A percentile compares a stretch with the other conserved stretches of the same genome.
phyloP scores from a whole-genome alignment of 2,797 vertebrate genomes.

The Huso huso region DNA sequence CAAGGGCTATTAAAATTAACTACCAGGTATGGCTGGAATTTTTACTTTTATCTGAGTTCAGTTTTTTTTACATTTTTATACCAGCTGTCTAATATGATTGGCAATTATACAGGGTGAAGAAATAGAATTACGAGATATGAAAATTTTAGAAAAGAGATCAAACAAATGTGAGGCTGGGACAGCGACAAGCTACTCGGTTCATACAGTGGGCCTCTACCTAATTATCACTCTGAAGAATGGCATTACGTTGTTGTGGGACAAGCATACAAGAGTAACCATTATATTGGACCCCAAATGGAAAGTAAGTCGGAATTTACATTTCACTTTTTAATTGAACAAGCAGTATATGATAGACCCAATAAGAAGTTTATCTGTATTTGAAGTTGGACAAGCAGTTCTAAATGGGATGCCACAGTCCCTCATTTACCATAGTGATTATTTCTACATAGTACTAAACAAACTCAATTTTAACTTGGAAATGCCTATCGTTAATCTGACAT shows the following conservation, averaged over 20 bases:
- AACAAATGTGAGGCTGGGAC: background rate
- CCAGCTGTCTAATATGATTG: no score
- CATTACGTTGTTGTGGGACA: slow-evolving; percentile 60
- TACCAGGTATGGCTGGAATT: slow-evolving; percentile 37
- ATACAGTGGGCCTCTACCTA: slow-evolving; percentile 55
- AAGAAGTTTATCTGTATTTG: no score
- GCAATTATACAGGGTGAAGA: slow-evolving; percentile 34
- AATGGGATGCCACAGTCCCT: no score
- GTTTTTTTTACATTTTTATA: no score
- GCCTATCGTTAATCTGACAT: no score
- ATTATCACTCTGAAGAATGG: slow-evolving; percentile 46
- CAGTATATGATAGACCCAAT: no score
- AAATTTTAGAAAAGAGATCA: slow-evolving; percentile 31
- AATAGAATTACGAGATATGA: slow-evolving; percentile 49
- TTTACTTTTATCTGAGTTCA: no score
- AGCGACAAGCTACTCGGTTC: slow-evolving; percentile 33
- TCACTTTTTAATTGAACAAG: no score
- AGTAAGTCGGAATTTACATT: slow-evolving; percentile 25
- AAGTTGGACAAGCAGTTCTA: no score
- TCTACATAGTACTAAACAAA: no score
- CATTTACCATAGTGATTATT: no score
- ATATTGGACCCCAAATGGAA: slow-evolving; percentile 41
- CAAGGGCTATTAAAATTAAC: slow-evolving; percentile 48
- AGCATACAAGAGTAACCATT: slow-evolving; percentile 52
- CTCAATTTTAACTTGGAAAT: no score